Percentiles rank a stretch among this genome's conserved stretches.
Conservation (phyloP, 2,888 invertebrate species). For the Sthenelais limicola region DNA sequence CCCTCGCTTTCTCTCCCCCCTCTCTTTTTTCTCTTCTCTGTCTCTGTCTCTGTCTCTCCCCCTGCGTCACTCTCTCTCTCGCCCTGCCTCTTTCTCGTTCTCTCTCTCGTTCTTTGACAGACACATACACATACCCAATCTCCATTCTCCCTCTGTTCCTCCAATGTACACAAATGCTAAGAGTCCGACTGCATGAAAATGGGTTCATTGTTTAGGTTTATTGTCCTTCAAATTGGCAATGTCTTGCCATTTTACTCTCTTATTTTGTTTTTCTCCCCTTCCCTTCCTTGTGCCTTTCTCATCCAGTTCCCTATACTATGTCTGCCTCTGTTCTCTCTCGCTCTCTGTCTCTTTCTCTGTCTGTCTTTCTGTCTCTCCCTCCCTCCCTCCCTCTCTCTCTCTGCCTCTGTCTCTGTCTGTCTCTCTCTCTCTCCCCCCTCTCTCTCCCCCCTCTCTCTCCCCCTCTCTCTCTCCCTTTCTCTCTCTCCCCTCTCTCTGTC, state of each 20-base stretch:
- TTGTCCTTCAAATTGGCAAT: too few relatives aligned
- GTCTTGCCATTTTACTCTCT: too few relatives aligned
- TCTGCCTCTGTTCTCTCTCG: too few relatives aligned
- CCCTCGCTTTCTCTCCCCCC: too few relatives aligned
- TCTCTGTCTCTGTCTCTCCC: slow-evolving; percentile 5
- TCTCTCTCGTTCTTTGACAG: neutral
- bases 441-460: neutral
- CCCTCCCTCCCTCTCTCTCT: slow-evolving; percentile 12
- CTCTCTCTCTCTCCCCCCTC: neutral
- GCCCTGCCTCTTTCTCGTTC: neutral
- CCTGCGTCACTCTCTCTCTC: slow-evolving; percentile 2
- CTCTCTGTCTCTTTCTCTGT: neutral
- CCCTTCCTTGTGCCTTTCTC: too few relatives aligned
- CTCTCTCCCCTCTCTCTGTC: neutral
- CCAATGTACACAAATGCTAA: too few relatives aligned
- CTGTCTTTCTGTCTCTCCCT: neutral
- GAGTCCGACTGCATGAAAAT: too few relatives aligned
- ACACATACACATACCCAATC: too few relatives aligned
- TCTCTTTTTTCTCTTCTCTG: neutral
- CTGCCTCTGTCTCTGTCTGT: neutral
- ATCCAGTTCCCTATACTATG: too few relatives aligned
- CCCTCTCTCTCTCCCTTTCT: neutral
- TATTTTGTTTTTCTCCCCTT: too few relatives aligned
- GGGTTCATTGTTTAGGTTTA: too few relatives aligned
- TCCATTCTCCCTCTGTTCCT: too few relatives aligned